These are phyloP conservation scores for Tetramorium bicarinatum DNA, from an alignment of 2,888 invertebrate genomes.

Conservation along the genomic window DNA sequence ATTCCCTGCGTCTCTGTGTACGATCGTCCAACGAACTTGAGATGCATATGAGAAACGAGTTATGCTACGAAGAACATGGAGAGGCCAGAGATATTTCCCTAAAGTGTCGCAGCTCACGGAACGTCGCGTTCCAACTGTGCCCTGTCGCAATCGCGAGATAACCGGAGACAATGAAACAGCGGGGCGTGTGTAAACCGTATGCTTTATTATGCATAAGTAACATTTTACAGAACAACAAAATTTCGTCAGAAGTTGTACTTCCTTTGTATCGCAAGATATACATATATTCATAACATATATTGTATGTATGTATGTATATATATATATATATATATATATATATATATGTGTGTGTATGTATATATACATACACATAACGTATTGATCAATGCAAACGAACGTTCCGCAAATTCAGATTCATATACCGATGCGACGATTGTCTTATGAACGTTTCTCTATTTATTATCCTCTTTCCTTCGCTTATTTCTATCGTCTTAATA, in stretches of 20 bases:
- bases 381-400: slow-evolving; percentile 40
- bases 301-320: too few species aligned
- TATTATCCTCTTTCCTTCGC: background rate
- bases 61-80: background rate
- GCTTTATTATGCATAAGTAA: slow-evolving; percentile 72
- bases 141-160: slow-evolving; percentile 9
- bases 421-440: slow-evolving; percentile 43
- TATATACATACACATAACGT: slow-evolving; percentile 25
- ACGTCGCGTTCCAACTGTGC: background rate
- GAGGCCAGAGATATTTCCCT: background rate
- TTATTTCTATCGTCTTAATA: background rate
- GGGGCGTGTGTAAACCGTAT: slow-evolving; percentile 60
- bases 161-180: slow-evolving; percentile 50
- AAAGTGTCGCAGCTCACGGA: background rate
- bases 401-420: slow-evolving; percentile 15
- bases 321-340: background rate
- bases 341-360: too few species aligned
- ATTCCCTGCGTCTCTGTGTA: background rate
- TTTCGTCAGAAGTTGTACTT: slow-evolving; percentile 54
- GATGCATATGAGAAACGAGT: background rate
- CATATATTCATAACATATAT: slow-evolving; percentile 6
- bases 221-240: slow-evolving; percentile 72
- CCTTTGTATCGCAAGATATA: slow-evolving; percentile 52
- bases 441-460: slow-evolving; percentile 26
- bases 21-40: background rate